Base-by-base conservation (phyloP, 35 echinoderm and acorn worm genomes). In the Heliocidaris tuberculata region DNA sequence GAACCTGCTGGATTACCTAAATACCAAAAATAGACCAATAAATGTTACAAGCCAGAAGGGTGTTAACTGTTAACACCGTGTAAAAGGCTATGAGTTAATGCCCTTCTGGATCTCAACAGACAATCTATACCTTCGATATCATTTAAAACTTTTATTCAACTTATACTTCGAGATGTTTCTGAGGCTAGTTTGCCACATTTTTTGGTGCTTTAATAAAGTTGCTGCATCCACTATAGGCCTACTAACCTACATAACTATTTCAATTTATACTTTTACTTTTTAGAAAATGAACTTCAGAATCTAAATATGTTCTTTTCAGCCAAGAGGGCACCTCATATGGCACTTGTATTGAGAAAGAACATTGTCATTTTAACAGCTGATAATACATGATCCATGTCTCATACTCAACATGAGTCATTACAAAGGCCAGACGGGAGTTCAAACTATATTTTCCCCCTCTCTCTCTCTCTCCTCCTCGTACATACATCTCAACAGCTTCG, bases 341-440 rank as follows among this genome's bases (percentile, higher is more conserved):
- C 65, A 78, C 17, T 78, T 7, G 7, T n/a, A 78, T 19, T n/a
- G 21, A 24, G 17, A 71, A 71, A 71, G 61, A 71, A 71, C 61
- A 78, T 78, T 7, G 65, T 78, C 65, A 78, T 78, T 9, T 78
- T 78, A 78, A 78, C 65, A 78, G 65, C 65, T 78, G 65, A 78
- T 78, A 78, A 27, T 19, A 27, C 65, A 78, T 78, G 65, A n/a
- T 78, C 65, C 65, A 78, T 78, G 65, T 78, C 65, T 78, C 65
- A 78, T 19, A 78, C 65, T n/a, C 65, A 78, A 78, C 65, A 78
- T 78, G 65, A 78, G 65, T 78, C 65, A 78, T 78, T 78, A 78
- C 21, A 78, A n/a, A 78, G 65, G 65, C 27, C 65, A 78, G 65
- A 19, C 65, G 27, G 27, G 27, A 78, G 65, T 78, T 78, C 65